phyloP scores from a whole-genome alignment of 2,113 vertebrate species.

The Cavia aperea region DNA sequence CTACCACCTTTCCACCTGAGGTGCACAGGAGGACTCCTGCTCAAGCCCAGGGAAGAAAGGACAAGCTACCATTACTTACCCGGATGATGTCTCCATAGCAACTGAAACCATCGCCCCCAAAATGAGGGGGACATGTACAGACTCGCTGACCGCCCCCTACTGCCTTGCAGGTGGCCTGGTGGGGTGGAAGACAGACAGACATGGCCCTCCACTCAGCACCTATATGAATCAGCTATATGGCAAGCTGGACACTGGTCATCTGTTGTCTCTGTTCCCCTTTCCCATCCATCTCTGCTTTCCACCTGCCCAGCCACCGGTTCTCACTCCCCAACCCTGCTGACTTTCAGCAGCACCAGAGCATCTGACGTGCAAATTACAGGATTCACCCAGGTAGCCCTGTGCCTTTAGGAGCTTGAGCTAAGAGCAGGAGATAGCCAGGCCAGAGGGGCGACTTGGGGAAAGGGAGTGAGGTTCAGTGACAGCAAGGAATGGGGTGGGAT shows the following conservation, averaged over 20 bases:
- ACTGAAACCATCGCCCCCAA: constrained; percentile 80
- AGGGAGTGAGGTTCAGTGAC: background rate
- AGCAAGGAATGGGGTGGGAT: accelerated
- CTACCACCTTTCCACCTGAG: background rate
- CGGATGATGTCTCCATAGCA: constrained; percentile 85
- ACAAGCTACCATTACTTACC: constrained; percentile 68
- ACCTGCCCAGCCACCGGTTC: background rate
- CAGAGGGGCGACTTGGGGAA: background rate
- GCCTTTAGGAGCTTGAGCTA: background rate
- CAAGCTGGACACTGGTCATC: background rate
- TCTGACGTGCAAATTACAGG: background rate
- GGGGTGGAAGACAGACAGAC: background rate
- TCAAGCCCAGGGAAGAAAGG: background rate
- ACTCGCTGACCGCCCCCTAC: constrained; percentile 73
- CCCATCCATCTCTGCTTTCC: background rate
- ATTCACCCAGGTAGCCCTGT: background rate
- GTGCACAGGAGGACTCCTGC: background rate
- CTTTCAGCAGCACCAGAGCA: background rate
- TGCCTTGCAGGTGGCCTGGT: constrained; percentile 83
- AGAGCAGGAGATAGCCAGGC: background rate
- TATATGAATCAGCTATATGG: background rate
- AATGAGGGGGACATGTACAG: constrained; percentile 82
- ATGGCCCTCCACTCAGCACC: background rate
- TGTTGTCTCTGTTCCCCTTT: background rate
- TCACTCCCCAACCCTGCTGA: background rate